Conservation (phyloP, 2,888 invertebrate genomes). For the Sphecodes monilicornis region DNA sequence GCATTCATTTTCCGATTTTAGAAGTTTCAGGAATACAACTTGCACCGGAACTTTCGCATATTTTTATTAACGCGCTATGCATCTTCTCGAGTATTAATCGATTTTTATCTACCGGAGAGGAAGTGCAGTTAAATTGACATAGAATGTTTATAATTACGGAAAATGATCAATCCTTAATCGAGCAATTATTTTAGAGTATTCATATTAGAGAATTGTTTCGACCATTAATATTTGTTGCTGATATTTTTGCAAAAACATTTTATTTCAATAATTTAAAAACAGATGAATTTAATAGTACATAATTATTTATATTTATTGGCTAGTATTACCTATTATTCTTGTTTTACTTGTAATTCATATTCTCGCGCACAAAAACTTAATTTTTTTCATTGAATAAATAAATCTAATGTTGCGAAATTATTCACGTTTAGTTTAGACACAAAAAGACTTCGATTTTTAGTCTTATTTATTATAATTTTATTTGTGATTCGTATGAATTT, state of each 20-base stretch:
- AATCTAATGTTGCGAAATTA: not conserved
- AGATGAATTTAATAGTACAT: too few relatives aligned
- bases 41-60: not conserved
- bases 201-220: too few relatives aligned
- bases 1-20: conserved; percentile 1
- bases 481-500: too few relatives aligned
- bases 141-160: not conserved
- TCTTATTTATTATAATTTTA: too few relatives aligned
- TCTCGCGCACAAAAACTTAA: not conserved
- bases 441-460: too few relatives aligned
- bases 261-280: too few relatives aligned
- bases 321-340: not conserved
- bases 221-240: too few relatives aligned
- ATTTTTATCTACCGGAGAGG: not conserved
- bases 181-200: not conserved
- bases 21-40: not conserved
- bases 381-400: not conserved
- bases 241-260: too few relatives aligned
- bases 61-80: not conserved
- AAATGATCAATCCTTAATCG: not conserved
- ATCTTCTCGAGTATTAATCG: not conserved
- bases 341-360: not conserved
- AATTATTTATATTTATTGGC: too few relatives aligned
- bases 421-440: too few relatives aligned
- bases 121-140: not conserved